These are phyloP conservation scores for Malurus alboscapulatus DNA, from an alignment of 2,113 vertebrate species.

Conservation along the genomic window DNA sequence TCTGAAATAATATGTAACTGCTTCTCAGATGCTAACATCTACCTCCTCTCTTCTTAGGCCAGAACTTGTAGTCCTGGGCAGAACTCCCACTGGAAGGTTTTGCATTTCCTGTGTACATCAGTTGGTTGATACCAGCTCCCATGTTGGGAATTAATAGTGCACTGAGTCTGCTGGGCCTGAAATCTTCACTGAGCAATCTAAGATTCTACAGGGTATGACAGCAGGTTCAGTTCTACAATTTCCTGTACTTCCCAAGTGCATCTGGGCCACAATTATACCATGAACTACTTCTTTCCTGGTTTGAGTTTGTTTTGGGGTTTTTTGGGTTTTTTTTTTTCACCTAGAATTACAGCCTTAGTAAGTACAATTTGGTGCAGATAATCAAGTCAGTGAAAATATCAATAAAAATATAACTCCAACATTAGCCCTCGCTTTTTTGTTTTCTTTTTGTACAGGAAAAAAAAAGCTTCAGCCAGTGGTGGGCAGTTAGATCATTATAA, in stretches of 20 bases:
- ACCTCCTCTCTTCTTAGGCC: background rate
- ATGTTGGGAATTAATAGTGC: background rate
- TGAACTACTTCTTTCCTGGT: background rate
- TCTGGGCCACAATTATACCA: background rate
- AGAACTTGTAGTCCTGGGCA: background rate
- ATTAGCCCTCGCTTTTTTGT: background rate
- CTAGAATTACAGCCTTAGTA: background rate
- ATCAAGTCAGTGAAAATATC: background rate
- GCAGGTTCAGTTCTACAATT: background rate
- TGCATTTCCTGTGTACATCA: background rate
- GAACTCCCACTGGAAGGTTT: background rate
- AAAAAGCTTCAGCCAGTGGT: background rate
- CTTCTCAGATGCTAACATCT: background rate
- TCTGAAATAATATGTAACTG: background rate
- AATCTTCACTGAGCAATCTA: background rate
- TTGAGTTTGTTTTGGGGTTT: background rate
- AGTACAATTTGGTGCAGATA: background rate
- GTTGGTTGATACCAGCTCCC: background rate
- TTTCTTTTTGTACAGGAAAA: background rate
- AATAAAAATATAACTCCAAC: background rate
- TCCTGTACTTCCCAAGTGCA: background rate
- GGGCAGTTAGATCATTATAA: background rate
- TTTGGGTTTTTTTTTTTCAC: background rate
- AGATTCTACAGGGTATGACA: background rate
- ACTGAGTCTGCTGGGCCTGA: background rate